phyloP scores from a whole-genome alignment of 2,797 vertebrate genomes.

The Microctenopoma stevenorrisi region DNA sequence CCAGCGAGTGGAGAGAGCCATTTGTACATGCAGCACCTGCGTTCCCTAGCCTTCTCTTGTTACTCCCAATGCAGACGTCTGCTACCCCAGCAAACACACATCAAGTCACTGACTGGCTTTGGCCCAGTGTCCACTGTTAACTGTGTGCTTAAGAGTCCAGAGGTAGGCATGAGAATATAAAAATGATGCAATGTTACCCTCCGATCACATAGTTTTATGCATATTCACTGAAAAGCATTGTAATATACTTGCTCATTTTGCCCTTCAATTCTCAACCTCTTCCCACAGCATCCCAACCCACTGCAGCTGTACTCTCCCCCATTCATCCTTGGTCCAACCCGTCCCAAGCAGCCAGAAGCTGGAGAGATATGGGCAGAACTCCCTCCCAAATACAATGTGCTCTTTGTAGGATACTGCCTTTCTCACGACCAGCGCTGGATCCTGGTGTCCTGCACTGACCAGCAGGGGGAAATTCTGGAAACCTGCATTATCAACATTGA shows the following conservation, averaged over 20 bases:
- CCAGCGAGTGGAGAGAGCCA: slow-evolving; percentile 93
- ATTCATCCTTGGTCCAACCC: slow-evolving; percentile 92
- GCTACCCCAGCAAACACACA: slow-evolving; percentile 92
- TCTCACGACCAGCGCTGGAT: slow-evolving; percentile 99
- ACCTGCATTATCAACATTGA: slow-evolving; percentile 96
- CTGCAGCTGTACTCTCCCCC: slow-evolving; percentile 93
- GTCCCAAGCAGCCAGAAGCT: slow-evolving; percentile 91
- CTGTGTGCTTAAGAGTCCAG: slow-evolving; percentile 89
- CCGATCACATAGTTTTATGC: background rate
- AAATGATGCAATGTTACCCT: background rate
- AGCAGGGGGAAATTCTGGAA: slow-evolving; percentile 94
- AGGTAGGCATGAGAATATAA: slow-evolving; percentile 78
- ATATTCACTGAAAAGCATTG: background rate
- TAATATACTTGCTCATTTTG: background rate
- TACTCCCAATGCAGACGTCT: slow-evolving; percentile 96
- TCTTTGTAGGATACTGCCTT: slow-evolving; percentile 96
- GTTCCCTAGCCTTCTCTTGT: slow-evolving; percentile 95
- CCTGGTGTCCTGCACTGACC: slow-evolving; percentile 96
- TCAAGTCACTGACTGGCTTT: slow-evolving; percentile 96
- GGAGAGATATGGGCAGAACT: slow-evolving; percentile 93
- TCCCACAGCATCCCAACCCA: slow-evolving; percentile 88
- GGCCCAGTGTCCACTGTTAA: slow-evolving; percentile 92
- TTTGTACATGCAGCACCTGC: slow-evolving; percentile 95
- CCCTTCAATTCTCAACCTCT: background rate
- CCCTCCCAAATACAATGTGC: slow-evolving; percentile 92